Evolutionary conservation across 2,113 vertebrate species (phyloP), one percentile per base, ranked within the genome.

Genomic region (Chrysochloris asiatica): DNA sequence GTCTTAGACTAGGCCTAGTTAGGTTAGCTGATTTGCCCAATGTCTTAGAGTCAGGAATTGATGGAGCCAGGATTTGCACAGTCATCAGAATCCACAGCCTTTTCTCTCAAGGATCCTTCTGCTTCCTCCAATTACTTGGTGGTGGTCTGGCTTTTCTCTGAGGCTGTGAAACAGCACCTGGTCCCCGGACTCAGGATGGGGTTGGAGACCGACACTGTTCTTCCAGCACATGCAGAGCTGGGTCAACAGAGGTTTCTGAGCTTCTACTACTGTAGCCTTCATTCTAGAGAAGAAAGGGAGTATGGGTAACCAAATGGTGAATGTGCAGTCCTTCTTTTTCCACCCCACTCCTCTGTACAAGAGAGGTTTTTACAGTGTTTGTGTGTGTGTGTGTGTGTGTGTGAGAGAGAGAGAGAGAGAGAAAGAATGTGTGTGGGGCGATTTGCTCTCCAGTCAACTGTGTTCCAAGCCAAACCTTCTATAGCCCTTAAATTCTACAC

Each of bases 211-310:
- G 30, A 6, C 59, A 59, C 22, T 24, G 21, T 6, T n/a, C 59
- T 16, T 71, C 26, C 17, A 38, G 19, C 0, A 0, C 24, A 4
- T 43, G 6, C 0, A 67, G 30, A 65, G 17, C 0, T 33, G n/a
- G 30, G 30, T 59, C 36, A 0, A 12, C 2, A 1, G 22, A 61
- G 48, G 14, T 47, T 65, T 47, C 19, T 10, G 10, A 56, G 48
- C 3, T 83, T 1, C 2, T 12, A 38, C 13, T 90, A 26, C 24
- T 12, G 14, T 17, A n/a, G 38, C 30, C 65, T 33, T 1, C 6
- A 8, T n/a, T n/a, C 13, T 12, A 19, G 61, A 8, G 33, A 38
- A 76, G 1, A 69, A 67, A 63, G 65, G 80, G 75, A 47, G 33
- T 43, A 28, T 41, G 8, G 16, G 26, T 33, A 24, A 48, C 45